Conservation (phyloP, 2,797 vertebrate genomes). For the Melanogrammus aeglefinus region DNA sequence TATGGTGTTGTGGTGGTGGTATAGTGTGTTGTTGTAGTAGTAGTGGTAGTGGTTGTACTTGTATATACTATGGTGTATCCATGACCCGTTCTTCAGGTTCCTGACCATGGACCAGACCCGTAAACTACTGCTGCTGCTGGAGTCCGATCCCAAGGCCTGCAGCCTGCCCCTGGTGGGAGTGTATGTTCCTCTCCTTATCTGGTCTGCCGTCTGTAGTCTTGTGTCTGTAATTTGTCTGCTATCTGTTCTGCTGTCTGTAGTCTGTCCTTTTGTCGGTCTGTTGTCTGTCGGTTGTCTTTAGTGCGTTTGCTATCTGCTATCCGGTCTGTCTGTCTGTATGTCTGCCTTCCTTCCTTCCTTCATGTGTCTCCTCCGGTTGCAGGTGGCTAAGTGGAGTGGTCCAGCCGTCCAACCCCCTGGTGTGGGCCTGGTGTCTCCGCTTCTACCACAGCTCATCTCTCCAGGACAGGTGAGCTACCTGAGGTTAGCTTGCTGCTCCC, state of each 20-base stretch:
- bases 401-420: conserved; percentile 82
- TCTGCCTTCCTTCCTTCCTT: too few relatives aligned
- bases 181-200: conserved; percentile 72
- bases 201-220: neutral
- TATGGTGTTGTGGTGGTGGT: too few relatives aligned
- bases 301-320: too few relatives aligned
- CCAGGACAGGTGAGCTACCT: conserved; percentile 81
- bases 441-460: conserved; percentile 85
- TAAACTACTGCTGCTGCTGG: conserved; percentile 88
- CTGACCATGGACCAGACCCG: conserved; percentile 95
- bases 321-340: too few relatives aligned
- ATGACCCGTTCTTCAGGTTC: conserved; percentile 73
- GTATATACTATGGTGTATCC: neutral
- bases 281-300: too few relatives aligned
- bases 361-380: conserved; percentile 23
- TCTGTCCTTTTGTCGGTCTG: neutral
- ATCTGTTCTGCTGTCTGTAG: neutral
- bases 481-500: neutral
- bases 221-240: neutral
- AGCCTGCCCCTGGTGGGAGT: conserved; percentile 89
- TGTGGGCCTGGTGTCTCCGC: conserved; percentile 86
- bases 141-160: conserved; percentile 91
- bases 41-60: too few relatives aligned
- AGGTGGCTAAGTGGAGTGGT: conserved; percentile 92
- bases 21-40: too few relatives aligned